phyloP scores from a whole-genome alignment of 2,797 vertebrate species.

The Hapalemur alaotrensis region DNA sequence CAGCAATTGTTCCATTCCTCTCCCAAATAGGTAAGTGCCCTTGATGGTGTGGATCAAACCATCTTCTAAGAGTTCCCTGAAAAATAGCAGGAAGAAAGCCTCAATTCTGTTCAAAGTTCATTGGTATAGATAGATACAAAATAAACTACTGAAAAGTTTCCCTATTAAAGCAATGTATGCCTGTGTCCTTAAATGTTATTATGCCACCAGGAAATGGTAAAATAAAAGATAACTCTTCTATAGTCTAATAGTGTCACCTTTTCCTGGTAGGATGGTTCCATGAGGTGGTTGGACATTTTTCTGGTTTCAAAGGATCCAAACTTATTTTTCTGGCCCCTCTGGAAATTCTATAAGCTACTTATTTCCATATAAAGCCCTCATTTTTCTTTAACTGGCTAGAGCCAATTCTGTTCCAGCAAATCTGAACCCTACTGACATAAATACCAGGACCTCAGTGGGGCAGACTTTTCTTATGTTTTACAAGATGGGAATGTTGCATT shows the following conservation, averaged over 20 bases:
- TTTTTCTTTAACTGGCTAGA: background rate
- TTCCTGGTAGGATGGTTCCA: background rate
- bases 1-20: background rate
- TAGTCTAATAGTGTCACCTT: fast-evolving
- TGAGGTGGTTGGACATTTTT: background rate
- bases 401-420: background rate
- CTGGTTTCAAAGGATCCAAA: background rate
- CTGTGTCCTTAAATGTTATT: background rate
- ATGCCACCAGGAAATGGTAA: background rate
- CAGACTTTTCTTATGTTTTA: background rate
- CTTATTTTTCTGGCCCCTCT: background rate
- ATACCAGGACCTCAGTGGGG: background rate
- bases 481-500: background rate
- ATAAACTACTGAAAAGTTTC: background rate
- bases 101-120: background rate
- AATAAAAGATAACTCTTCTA: background rate
- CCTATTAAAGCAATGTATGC: background rate
- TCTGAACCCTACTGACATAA: background rate
- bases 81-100: background rate
- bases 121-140: background rate
- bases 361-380: background rate
- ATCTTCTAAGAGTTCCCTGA: background rate
- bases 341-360: background rate
- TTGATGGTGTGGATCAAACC: background rate
- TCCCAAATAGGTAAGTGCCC: background rate